A percentile compares a stretch with the other conserved stretches of the same genome.
Evolutionary conservation across 2,888 invertebrate species (phyloP).

Genomic region (Cactoblastis cactorum): DNA sequence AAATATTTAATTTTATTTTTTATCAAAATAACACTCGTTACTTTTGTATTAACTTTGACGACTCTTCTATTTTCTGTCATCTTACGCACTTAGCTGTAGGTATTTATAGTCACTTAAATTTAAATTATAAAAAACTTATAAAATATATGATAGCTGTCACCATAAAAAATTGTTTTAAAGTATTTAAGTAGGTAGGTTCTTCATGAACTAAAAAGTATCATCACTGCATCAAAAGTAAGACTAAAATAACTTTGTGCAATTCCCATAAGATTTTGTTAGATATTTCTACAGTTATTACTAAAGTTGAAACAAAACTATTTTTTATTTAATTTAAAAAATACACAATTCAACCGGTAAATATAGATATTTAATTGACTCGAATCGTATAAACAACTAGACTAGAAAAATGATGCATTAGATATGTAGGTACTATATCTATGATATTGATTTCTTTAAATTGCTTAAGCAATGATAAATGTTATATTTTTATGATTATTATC

Average conservation of each 20-base stretch:
- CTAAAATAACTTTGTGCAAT: constrained; percentile 17
- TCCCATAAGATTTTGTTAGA: constrained; percentile 20
- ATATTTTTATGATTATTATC: too few relatives aligned
- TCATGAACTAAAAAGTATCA: too few relatives aligned
- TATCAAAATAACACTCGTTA: neutral
- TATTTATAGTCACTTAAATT: too few relatives aligned
- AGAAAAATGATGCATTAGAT: neutral
- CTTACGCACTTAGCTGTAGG: too few relatives aligned
- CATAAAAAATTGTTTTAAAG: too few relatives aligned
- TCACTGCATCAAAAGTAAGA: neutral
- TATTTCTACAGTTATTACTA: neutral
- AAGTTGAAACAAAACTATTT: constrained; percentile 2
- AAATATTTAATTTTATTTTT: neutral
- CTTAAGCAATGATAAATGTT: neutral
- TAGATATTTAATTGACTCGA: constrained; percentile 23
- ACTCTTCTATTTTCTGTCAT: too few relatives aligned
- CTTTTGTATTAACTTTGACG: too few relatives aligned
- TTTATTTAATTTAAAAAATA: constrained; percentile 3
- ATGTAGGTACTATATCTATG: too few relatives aligned
- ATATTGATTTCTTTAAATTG: neutral
- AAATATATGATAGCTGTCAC: too few relatives aligned
- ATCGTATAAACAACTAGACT: constrained; percentile 11
- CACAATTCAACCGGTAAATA: constrained; percentile 4
- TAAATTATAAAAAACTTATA: too few relatives aligned
- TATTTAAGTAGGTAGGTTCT: too few relatives aligned